A percentile compares a stretch with the other conserved stretches of the same genome.
phyloP scores from a whole-genome alignment of 2,113 vertebrate species.

The Bathybates hornii region DNA sequence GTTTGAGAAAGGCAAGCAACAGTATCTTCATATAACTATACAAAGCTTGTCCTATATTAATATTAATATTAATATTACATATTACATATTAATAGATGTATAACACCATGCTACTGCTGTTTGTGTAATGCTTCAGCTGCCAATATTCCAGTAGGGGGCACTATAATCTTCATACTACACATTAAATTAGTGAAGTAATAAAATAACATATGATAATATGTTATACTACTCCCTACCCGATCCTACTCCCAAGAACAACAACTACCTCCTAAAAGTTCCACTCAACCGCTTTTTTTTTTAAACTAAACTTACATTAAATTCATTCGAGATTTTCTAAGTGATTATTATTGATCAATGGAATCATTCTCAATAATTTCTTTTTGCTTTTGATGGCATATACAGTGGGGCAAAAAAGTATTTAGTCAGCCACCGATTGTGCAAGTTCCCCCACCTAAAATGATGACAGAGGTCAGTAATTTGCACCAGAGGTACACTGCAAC shows the following conservation, averaged over 20 bases:
- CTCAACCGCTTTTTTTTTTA: not conserved
- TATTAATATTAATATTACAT: not conserved
- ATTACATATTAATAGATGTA: not conserved
- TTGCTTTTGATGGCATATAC: not conserved
- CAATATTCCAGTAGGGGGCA: not conserved
- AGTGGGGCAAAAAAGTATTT: no score
- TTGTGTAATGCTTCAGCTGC: not conserved
- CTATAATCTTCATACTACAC: not conserved
- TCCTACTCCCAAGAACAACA: not conserved
- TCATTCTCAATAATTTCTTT: fast-evolving
- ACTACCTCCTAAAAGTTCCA: not conserved
- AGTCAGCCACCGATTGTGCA: no score
- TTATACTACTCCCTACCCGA: not conserved
- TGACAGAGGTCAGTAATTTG: no score
- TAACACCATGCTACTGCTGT: not conserved
- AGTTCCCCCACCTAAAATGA: no score
- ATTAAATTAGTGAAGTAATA: not conserved
- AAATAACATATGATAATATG: not conserved
- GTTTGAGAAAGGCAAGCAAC: not conserved
- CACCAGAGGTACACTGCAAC: no score
- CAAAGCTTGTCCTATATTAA: not conserved
- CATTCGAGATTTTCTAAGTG: not conserved
- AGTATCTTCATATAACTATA: not conserved
- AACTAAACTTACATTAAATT: not conserved
- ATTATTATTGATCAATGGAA: not conserved